Evolutionary conservation across 2,888 invertebrate species (phyloP), one percentile per base, ranked within the genome.

Genomic region (Teinopalpus imperialis): DNA sequence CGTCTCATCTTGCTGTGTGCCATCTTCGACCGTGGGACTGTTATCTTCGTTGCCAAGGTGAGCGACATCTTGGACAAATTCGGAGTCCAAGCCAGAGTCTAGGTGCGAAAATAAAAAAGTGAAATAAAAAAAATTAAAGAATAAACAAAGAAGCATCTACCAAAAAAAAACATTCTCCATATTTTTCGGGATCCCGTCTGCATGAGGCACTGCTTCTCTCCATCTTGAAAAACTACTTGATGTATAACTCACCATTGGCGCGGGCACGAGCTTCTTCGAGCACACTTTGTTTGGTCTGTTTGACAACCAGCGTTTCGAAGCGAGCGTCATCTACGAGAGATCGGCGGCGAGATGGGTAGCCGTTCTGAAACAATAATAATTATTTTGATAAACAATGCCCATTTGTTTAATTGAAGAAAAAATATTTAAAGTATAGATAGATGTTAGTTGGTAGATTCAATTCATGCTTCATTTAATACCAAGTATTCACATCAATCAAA

Each of bases 291-390:
- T 97, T 97, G 76, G 95, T 96, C 90, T 97, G 97, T 87, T 97
- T 97, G 72, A 98, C 98, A 65, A 98, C 96, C 72, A 97, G 91
- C 52, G 96, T 97, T 83, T 99, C 99, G 83, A 99, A 98, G 66
- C 97, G 94, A 61, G 99, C 98, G 87, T 99, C 98, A 70, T 98
- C 98, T 42, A 99, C 98, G 54, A 99, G 92, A 55, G 98, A 98
- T 69, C 98, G 94, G 66, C 97, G 94, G 69, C 98, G 93, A 53
- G 98, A 96, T 63, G 97, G 97, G 80, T 98, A 98, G 54, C 98
- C 98, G 90, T 98, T 98, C 98, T 98, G 91, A 26, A 93, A 92
- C 69, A 78, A 77, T 48, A 16, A 37, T 48, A 52, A 49, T 14
- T 24, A 42, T 10, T 3, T 27, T 7, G 16, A 16, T 2, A 16